Evolutionary conservation across 2,888 invertebrate genomes (phyloP), one percentile per base, ranked within the genome.

Genomic region (Orthosia cruda): DNA sequence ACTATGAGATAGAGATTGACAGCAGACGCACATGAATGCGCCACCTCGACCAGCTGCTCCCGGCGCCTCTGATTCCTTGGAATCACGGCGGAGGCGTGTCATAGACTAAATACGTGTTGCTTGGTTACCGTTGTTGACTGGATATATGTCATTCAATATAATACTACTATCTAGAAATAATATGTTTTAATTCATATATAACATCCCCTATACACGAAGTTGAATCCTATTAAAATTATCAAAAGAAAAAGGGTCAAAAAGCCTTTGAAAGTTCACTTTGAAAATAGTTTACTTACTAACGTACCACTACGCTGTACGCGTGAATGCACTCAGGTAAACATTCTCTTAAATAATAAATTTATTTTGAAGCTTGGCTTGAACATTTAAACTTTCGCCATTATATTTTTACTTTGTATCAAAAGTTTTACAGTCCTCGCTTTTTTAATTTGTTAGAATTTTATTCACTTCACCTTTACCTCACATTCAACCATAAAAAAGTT

Each of bases 401-500:
- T 23, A 15, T 26, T 58, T 54, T 61, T 15, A 64, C 20, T 20
- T 61, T 45, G 9, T 15, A 20, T 45, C 15, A 15, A 23, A 50
- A 52, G 11, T 61, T 54, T n/a, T 4, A 45, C 26, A 58, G 26
- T 45, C 49, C n/a, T 55, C 20, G 16, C 40, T 67, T 49, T 77
- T 70, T 49, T 52, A 32, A 62, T 50, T 58, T 79, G 23, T 11
- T 23, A 58, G 13, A 65, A 45, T 58, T 69, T 62, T n/a, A 50
- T 66, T 52, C 49, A 73, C 49, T 58, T 16, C 66, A 57, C 61
- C 26, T 77, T 57, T 7, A 65, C 13, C 15, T 81, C 4, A 58
- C 50, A 20, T 65, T 72, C 54, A 75, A 76, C 79, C 71, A 70
- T 77, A 70, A 70, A 77, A 71, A 74, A 65, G 52, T 71, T 65